Evolutionary conservation across 2,797 vertebrate genomes (phyloP).

Genomic region (Squalus acanthias): DNA sequence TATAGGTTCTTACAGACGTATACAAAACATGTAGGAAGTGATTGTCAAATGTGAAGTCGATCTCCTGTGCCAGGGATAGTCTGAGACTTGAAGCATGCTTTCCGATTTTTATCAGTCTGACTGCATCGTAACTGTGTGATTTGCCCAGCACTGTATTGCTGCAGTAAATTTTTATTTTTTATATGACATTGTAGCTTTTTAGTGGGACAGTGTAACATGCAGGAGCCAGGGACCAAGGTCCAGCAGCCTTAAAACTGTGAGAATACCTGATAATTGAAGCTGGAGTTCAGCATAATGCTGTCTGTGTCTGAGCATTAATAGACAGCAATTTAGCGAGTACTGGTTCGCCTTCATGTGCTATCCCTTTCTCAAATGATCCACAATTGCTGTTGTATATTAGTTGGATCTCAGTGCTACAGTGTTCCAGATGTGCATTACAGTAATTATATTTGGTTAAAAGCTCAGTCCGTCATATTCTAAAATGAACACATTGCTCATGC

Average conservation of each 20-base stretch:
- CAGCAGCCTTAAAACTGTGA: background rate
- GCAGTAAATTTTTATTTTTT: background rate
- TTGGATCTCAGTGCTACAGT: background rate
- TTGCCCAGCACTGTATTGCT: background rate
- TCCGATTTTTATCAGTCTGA: too few species aligned
- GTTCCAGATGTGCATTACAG: background rate
- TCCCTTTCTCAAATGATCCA: background rate
- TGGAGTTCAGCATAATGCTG: background rate
- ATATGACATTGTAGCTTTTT: background rate
- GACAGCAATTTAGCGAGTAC: background rate
- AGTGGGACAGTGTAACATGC: background rate
- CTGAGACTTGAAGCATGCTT: too few species aligned
- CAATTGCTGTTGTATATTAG: background rate
- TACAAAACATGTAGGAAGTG: too few species aligned
- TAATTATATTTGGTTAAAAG: background rate
- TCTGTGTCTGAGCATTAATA: background rate
- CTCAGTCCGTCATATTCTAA: background rate
- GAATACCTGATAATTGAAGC: background rate
- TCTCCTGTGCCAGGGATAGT: too few species aligned
- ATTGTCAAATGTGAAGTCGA: too few species aligned
- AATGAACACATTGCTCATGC: background rate
- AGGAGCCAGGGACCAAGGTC: background rate
- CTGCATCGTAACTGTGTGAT: too few species aligned
- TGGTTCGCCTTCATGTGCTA: background rate
- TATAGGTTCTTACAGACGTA: too few species aligned